Base-by-base conservation (phyloP, 2,888 invertebrate genomes). In the Habrosyne pyritoides region DNA sequence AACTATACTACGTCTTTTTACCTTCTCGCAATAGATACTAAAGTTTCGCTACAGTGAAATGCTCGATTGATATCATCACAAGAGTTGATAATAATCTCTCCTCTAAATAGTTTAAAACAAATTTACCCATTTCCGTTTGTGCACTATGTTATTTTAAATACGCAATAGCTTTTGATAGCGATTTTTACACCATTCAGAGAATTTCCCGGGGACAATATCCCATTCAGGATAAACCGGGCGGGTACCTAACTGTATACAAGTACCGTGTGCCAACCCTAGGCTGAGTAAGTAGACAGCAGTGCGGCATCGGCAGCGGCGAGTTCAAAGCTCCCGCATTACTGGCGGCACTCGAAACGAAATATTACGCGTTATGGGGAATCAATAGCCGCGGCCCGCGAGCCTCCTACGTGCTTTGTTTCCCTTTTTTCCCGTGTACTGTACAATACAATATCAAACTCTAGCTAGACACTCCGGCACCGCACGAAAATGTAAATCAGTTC, bases 201-300 rank as follows among this genome's bases (percentile, higher is more conserved):
- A n/a, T n/a, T n/a, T n/a, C n/a, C n/a, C n/a, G n/a, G n/a, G n/a
- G 10, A 30, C 5, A 30, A 30, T 12, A 12, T 12, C 30, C 2
- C 2, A 2, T 30, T 2, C 2, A 10, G 12, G 10, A 3, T 30
- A 12, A 2, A 12, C 12, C 12, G 2, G 12, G 12, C 2, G 10
- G 10, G 10, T 30, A 12, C 10, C 10, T 12, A 30, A 30, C 12
- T 28, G 26, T 28, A 7, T 28, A 28, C n/a, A n/a, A n/a, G n/a
- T n/a, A n/a, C n/a, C n/a, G 30, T 12, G 12, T 30, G 30, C 30
- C 36, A 36, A 8, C 36, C n/a, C 36, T 14, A 14, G n/a, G 6
- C 36, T 33, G 33, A 33, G 33, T n/a, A n/a, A 36, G 36, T 36
- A 36, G 36, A 36, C 36, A 18, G 42, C 42, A 42, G 42, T 42